Evolutionary conservation across 2,888 invertebrate species (phyloP).

Genomic region (Lasioglossum marginatum): DNA sequence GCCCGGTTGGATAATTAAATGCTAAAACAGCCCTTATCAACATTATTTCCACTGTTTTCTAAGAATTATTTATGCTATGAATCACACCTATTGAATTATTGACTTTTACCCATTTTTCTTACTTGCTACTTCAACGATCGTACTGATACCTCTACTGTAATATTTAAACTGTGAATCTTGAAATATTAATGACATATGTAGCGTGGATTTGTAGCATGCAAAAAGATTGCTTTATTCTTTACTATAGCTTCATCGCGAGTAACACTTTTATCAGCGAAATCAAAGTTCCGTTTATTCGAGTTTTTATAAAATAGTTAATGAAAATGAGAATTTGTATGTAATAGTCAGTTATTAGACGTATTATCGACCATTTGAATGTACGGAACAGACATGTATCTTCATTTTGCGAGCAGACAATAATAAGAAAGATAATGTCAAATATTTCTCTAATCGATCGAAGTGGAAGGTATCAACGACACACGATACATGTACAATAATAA

Average conservation of each 20-base stretch:
- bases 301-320: not conserved
- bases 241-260: not conserved
- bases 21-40: not conserved
- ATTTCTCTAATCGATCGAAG: not conserved
- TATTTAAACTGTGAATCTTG: not conserved
- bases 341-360: not conserved
- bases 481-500: not conserved
- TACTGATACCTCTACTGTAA: accelerated
- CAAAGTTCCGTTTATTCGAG: not conserved
- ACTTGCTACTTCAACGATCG: not conserved
- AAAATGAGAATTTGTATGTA: not conserved
- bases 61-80: not conserved
- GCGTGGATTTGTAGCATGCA: too few species aligned
- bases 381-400: not conserved
- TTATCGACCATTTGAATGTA: too few species aligned
- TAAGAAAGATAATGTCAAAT: not conserved
- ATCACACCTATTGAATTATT: not conserved
- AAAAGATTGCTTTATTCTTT: not conserved
- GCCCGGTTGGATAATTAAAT: not conserved
- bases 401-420: not conserved
- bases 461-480: not conserved
- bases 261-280: not conserved
- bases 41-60: too few species aligned
- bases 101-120: not conserved
- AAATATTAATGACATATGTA: not conserved